Base-by-base conservation (phyloP, 2,113 vertebrate genomes). In the Forbesichthys agassizii region DNA sequence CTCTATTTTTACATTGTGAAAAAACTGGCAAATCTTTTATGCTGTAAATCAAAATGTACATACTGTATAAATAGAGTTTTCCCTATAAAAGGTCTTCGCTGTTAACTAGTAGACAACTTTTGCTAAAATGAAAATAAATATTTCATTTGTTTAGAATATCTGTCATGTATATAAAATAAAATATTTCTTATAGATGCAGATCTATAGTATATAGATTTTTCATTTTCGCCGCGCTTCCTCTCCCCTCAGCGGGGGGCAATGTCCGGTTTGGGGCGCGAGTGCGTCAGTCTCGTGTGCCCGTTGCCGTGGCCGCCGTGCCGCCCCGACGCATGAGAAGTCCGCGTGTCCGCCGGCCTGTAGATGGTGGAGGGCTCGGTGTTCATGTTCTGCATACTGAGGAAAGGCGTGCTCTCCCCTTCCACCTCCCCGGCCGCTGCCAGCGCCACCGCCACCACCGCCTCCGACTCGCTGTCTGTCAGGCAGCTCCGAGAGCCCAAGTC, bases 51-150 rank as follows among this genome's bases (percentile, higher is more conserved):
- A 96, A 97, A 96, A 95, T 95, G 95, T 96, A 97, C 95, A 97
- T 98, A 27, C 27, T 27, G 27, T 27, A 98, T 98, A 98, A 98
- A 98, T 98, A 98, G 95, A 93, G 92, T 94, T 95, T 93, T 97
- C 95, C 96, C 95, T 97, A 98, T 96, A 98, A 98, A 98, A 97
- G 95, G 96, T 98, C 95, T 97, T 96, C 96, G 95, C 95, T 90
- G 78, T 95, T 96, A 97, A 95, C 97, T 98, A 96, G 96, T 97
- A 98, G 96, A 98, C 96, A 97, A 96, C 94, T 95, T 95, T 96
- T 96, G 95, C 96, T 98, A 98, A 98, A 98, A 97, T 96, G 96
- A 98, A 98, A 98, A 98, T 98, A 98, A 98, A 97, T 96, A 96
- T 98, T 98, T 96, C 93, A 95, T 96, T 98, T 95, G 94, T 98